Evolutionary conservation across 1,140 invertebrate species (phyloP), one percentile per base, ranked within the genome.

Genomic region (Holcopasites calliopsidis): DNA sequence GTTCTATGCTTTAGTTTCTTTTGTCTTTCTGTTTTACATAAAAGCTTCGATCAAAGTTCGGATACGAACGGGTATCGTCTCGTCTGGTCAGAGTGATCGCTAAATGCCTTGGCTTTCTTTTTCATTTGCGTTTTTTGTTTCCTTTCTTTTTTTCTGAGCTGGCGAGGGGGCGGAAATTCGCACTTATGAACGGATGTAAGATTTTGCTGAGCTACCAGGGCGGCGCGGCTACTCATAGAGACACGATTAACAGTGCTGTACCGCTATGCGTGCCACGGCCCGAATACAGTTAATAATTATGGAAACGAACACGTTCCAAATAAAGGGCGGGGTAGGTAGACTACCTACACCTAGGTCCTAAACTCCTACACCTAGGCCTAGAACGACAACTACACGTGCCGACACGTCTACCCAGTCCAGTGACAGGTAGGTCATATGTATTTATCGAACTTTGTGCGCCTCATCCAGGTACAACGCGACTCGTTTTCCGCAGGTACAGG

Each of bases 241-340:
- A 91, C 87, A 90, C 89, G 87, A 88, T 89, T 79, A 84, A 82
- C 72, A 89, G 87, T 91, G 87, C 87, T 90, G 84, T 89, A 90
- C 83, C 85, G 62, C 88, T 90, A 90, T 90, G 87, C 83, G 87
- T 84, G 82, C 86, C 88, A 89, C 86, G 83, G 84, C 83, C 86
- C 74, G 84, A 79, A 68, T 75, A 81, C n/a, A n/a, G 80, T 86
- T 76, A 82, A 58, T 83, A 77, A 52, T 62, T 75, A 66, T 80
- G 76, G 66, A 74, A 74, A 88, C 78, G 52, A 83, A 82, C 60
- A 82, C 61, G 70, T 83, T 82, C 44, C 81, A 76, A 60, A 66
- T 82, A 79, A 79, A 85, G 85, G 85, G 78, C 76, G 50, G 80
- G 83, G 82, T 88, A 86, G 84, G 80, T 85, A 87, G 73, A 61